phyloP scores from a whole-genome alignment of 2,888 invertebrate species.

The Pseudoips prasinana region DNA sequence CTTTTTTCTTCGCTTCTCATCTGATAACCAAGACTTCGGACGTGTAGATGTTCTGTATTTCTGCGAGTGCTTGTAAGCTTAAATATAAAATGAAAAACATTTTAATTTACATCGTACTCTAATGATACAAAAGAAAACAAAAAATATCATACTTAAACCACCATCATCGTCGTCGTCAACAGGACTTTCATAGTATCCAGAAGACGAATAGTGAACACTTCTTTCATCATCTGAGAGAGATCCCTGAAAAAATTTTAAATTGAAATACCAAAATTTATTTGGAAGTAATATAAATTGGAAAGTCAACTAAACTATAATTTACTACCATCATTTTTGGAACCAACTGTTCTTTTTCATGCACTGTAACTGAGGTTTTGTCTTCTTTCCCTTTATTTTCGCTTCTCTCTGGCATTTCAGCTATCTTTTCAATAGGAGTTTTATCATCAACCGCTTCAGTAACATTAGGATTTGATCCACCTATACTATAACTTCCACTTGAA shows the following conservation, averaged over 20 bases:
- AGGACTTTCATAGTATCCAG: conserved; percentile 89
- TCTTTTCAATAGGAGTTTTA: conserved; percentile 54
- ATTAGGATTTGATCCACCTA: conserved; percentile 74
- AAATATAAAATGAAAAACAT: conserved; percentile 24
- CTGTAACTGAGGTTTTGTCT: conserved; percentile 43
- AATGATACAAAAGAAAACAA: conserved; percentile 3
- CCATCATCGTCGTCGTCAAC: conserved; percentile 85
- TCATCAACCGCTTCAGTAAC: conserved; percentile 56
- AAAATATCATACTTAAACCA: conserved; percentile 64
- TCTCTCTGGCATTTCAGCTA: conserved; percentile 49
- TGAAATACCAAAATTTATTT: not conserved
- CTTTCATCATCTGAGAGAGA: conserved; percentile 86
- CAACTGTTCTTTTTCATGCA: conserved; percentile 55
- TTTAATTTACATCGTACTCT: not conserved
- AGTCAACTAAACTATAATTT: conserved; percentile 1
- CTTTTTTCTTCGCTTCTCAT: conserved; percentile 87
- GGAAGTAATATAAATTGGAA: not conserved
- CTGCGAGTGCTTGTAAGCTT: conserved; percentile 77
- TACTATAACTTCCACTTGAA: conserved; percentile 77
- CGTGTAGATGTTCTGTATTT: conserved; percentile 69
- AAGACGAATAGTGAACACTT: conserved; percentile 87
- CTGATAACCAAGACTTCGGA: conserved; percentile 83
- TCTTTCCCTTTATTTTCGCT: conserved; percentile 44
- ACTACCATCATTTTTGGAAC: conserved; percentile 71
- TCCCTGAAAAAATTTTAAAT: conserved; percentile 53